A percentile compares a stretch with the other conserved stretches of the same genome.
These are phyloP conservation scores for Diuraphis noxia DNA, from an alignment of 1,140 invertebrate genomes.

Conservation along the genomic window DNA sequence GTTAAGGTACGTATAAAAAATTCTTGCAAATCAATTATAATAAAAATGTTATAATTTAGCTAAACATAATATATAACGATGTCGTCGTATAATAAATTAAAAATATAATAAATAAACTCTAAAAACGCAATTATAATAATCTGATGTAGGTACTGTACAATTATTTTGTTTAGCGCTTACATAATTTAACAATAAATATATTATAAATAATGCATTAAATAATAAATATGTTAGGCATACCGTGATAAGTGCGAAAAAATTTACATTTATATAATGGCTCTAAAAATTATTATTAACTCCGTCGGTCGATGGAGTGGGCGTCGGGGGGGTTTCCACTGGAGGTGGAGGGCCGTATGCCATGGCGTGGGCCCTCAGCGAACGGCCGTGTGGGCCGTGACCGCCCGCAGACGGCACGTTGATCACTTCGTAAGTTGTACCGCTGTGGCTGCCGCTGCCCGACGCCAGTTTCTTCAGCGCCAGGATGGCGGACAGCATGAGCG, in stretches of 20 bases:
- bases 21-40: too few species aligned
- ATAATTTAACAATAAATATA: not conserved
- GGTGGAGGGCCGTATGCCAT: not conserved
- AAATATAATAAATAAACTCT: not conserved
- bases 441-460: constrained; percentile 58
- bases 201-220: not conserved
- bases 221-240: not conserved
- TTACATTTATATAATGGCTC: not conserved
- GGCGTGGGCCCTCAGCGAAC: not conserved
- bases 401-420: constrained; percentile 57
- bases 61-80: not conserved
- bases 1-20: too few species aligned
- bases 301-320: not conserved
- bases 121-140: not conserved
- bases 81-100: not conserved
- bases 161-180: not conserved
- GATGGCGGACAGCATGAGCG: constrained; percentile 67
- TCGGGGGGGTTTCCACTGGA: not conserved
- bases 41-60: not conserved
- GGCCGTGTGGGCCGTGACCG: not conserved
- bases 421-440: constrained; percentile 59
- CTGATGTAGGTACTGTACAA: not conserved
- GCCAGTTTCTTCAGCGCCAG: constrained; percentile 61
- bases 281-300: not conserved
- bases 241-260: not conserved